These are phyloP conservation scores for Lymantria monacha DNA, from an alignment of 2,888 invertebrate genomes.

Conservation along the genomic window DNA sequence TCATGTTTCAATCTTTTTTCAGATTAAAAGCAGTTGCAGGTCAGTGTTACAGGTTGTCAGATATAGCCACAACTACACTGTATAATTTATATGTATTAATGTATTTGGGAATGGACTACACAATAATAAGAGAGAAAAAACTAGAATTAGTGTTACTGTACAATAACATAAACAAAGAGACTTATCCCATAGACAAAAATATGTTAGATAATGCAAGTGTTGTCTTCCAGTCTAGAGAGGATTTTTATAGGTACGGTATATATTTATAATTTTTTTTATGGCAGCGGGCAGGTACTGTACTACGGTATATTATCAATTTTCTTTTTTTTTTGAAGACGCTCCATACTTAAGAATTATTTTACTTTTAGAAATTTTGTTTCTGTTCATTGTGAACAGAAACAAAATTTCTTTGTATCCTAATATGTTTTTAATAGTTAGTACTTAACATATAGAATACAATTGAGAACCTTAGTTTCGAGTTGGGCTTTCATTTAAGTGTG, in stretches of 20 bases:
- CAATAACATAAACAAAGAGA: conserved; percentile 57
- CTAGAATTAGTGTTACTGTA: conserved; percentile 61
- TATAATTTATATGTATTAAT: conserved; percentile 63
- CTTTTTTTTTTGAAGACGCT: too few relatives aligned
- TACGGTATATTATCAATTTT: too few relatives aligned
- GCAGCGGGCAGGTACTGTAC: too few relatives aligned
- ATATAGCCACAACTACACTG: conserved; percentile 48
- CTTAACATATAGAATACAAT: too few relatives aligned
- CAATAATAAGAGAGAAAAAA: conserved; percentile 59
- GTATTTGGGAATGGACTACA: conserved; percentile 68
- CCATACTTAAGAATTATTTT: too few relatives aligned
- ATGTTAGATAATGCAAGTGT: conserved; percentile 64
- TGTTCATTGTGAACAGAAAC: too few relatives aligned
- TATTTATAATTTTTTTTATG: neutral
- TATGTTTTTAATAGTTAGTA: too few relatives aligned
- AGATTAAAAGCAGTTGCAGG: conserved; percentile 61
- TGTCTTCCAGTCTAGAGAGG: conserved; percentile 56
- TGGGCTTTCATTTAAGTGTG: too few relatives aligned
- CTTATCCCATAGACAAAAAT: conserved; percentile 57
- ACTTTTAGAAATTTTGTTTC: too few relatives aligned
- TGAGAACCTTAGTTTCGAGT: too few relatives aligned
- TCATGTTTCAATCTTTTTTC: conserved; percentile 24
- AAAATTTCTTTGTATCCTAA: too few relatives aligned
- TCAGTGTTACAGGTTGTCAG: conserved; percentile 59
- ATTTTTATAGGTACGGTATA: conserved; percentile 61